These are phyloP conservation scores for Thera britannica DNA, from an alignment of 2,888 invertebrate species.

Conservation along the genomic window DNA sequence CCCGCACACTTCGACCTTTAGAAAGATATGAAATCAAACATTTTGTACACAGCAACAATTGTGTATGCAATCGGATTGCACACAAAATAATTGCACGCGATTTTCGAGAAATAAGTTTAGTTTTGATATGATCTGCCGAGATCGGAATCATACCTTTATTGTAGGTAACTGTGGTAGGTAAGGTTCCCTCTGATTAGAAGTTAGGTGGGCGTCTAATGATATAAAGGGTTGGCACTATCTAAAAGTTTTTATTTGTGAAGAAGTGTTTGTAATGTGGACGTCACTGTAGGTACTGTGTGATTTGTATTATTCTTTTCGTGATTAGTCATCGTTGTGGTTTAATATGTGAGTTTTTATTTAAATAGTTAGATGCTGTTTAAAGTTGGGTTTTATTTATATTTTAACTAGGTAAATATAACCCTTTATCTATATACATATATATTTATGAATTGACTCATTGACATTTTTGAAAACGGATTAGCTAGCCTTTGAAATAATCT, in stretches of 20 bases:
- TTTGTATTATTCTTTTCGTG: constrained; percentile 9
- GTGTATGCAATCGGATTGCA: too few relatives aligned
- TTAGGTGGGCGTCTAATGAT: constrained; percentile 47
- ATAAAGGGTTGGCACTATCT: constrained; percentile 55
- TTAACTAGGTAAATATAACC: not conserved
- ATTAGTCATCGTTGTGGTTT: constrained; percentile 5
- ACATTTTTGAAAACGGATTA: not conserved
- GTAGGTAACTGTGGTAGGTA: not conserved
- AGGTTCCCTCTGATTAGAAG: constrained; percentile 44
- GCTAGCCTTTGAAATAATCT: not conserved
- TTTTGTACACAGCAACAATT: too few relatives aligned
- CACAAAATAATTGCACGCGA: too few relatives aligned
- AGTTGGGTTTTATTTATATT: not conserved
- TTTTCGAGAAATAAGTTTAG: too few relatives aligned
- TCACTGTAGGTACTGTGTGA: constrained; percentile 11
- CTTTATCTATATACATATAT: too few relatives aligned
- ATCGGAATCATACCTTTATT: too few relatives aligned
- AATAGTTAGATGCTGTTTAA: not conserved
- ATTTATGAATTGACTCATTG: too few relatives aligned
- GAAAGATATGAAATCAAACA: too few relatives aligned
- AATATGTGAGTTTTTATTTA: constrained; percentile 11
- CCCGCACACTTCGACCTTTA: too few relatives aligned
- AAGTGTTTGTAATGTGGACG: constrained; percentile 45
- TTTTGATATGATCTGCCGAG: too few relatives aligned
- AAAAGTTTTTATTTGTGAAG: constrained; percentile 51